Base-by-base conservation (phyloP, 2,113 vertebrate genomes). In the Corvus moneduloides region DNA sequence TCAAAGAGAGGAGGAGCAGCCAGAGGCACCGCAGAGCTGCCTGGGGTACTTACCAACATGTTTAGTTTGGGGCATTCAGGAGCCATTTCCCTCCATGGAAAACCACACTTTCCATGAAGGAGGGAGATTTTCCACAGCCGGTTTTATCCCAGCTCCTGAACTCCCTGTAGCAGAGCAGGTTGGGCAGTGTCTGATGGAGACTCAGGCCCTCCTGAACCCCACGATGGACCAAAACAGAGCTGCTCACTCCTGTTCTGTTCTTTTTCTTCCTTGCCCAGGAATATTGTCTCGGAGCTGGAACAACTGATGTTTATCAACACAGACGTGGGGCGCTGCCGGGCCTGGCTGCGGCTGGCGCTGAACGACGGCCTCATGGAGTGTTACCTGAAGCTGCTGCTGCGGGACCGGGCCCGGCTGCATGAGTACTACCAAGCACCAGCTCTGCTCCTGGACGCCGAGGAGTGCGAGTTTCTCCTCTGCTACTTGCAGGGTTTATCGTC, bases 331-430 rank as follows among this genome's bases (percentile, higher is more conserved):
- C 98, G 99, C 51, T 99, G 99, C 93, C 98, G 99, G 27, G 99
- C 99, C 5, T 99, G 99, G 99, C 98, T 99, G 69, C 96, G 99
- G 9, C 97, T 99, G 92, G 99, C 99, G 0, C 97, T 99, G 28
- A 99, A 99, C 3, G 99, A 99, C 0, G 98, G 99, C 16, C 98
- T 99, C 35, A 84, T 99, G 97, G 99, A 99, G 92, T 99, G 99
- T 92, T 99, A 99, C 97, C 91, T 99, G 35, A 96, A 97, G 3
- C 98, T 99, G 20, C 97, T 99, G 52, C 98, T 99, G 15, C 98
- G 97, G 22, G 99, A 99, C 88, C 98, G 95, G 28, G 95, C 98
- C 63, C 97, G 94, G 9, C 98, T 99, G 78, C 94, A 91, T 4
- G 98, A 98, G 8, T 98, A 98, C 91, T 99, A 99, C 91, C 99